Evolutionary conservation across 2,888 invertebrate genomes (phyloP).

Genomic region (Venusia cambrica): DNA sequence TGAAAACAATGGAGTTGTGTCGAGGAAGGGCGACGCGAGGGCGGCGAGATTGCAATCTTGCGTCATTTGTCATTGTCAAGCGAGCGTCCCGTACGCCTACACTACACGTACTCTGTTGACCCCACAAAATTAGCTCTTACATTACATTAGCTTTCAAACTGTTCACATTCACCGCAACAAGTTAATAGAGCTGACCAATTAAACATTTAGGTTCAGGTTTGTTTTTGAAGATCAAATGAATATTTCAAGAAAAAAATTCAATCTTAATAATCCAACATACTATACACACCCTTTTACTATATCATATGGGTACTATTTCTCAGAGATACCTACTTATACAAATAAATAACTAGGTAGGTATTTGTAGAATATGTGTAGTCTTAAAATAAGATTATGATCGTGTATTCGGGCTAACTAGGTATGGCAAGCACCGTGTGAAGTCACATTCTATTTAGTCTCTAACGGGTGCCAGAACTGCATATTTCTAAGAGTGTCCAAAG

Average conservation of each 20-base stretch:
- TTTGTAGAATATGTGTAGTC: too few relatives aligned
- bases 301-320: too few relatives aligned
- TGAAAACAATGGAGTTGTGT: constrained; percentile 77
- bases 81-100: constrained; percentile 63
- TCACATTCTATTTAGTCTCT: constrained; percentile 37
- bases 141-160: constrained; percentile 20
- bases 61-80: constrained; percentile 89
- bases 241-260: too few relatives aligned
- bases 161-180: constrained; percentile 17
- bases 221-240: too few relatives aligned
- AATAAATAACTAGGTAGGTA: too few relatives aligned
- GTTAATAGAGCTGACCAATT: neutral
- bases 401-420: constrained; percentile 15
- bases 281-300: too few relatives aligned
- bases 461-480: constrained; percentile 41
- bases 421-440: constrained; percentile 37
- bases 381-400: constrained; percentile 7
- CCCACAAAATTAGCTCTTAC: constrained; percentile 64
- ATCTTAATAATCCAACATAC: too few relatives aligned
- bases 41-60: constrained; percentile 87
- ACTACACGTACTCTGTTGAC: constrained; percentile 46
- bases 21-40: constrained; percentile 71
- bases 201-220: too few relatives aligned
- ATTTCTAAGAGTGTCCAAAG: constrained; percentile 65
- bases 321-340: too few relatives aligned